Base-by-base conservation (phyloP, 1,140 invertebrate genomes). In the Rhopalosiphum maidis region DNA sequence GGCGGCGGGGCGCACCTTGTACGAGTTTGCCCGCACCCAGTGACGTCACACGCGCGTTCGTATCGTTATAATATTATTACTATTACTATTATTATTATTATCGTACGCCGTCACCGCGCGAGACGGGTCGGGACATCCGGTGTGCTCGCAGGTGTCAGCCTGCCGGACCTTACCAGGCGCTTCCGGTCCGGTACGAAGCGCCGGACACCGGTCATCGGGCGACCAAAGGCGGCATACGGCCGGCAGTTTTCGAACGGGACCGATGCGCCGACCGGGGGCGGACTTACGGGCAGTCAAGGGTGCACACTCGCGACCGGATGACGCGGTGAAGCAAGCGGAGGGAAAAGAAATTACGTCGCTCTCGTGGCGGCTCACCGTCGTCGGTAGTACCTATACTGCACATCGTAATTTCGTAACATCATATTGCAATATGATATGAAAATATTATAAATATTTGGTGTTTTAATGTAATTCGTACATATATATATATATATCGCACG, bases 51-150 rank as follows among this genome's bases (percentile, higher is more conserved):
- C 30, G 46, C 30, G 11, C 86, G 43, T 51, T 35, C 7, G 21
- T 46, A 41, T 30, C 23, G 85, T 86, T 30, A 30, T 60, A 60
- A 83, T 83, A 60, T 60, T 60, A 82, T 83, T 83, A 87, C 46
- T 86, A 46, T 86, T 77, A 77, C 8, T 35, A 82, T 37, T 35
- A 86, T 30, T 86, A 41, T n/a, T 43, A 25, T 46, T 51, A 35
- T 30, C 15, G 46, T 41, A 25, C 15, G 18, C 30, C 46, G 46
- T 51, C n/a, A n/a, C 37, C 83, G 60, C 60, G 37, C 22, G 83
- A 25, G 83, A 85, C 46, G 46, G 87, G 87, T 51, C 87, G 87
- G n/a, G 15, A 89, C 87, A 89, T 89, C 87, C 87, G 87, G 87
- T 89, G 46, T 51, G 87, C 87, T 15, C 85, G 2, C 87, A 89